Conservation (phyloP, 2,113 vertebrate genomes). For the Oryzias celebensis region DNA sequence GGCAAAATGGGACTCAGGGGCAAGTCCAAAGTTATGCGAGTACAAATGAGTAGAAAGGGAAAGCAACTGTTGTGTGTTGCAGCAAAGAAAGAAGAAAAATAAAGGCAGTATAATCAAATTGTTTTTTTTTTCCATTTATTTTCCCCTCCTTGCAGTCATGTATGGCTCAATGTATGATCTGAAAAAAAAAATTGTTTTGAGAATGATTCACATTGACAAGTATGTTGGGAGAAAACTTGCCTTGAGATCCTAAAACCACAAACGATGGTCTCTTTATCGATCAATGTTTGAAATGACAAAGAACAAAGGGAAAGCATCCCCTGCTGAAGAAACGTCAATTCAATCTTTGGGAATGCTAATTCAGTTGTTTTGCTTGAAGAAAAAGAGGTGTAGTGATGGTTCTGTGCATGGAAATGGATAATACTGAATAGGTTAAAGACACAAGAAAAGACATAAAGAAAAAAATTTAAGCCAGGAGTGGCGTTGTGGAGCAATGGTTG, state of each 20-base stretch:
- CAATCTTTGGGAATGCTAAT: constrained; percentile 33
- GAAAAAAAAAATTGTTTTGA: background rate
- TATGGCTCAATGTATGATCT: background rate
- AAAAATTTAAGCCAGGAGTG: background rate
- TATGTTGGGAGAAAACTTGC: background rate
- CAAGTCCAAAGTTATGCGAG: background rate
- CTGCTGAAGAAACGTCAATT: constrained; percentile 32
- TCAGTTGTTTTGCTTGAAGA: constrained; percentile 22
- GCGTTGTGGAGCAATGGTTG: no score
- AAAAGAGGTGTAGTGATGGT: constrained; percentile 1
- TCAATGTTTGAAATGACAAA: constrained; percentile 28
- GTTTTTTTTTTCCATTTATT: no score
- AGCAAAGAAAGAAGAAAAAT: background rate
- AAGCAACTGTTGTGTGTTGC: background rate
- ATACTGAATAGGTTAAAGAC: constrained; percentile 26
- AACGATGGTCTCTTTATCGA: constrained; percentile 26
- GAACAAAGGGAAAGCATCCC: constrained; percentile 3
- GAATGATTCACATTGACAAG: constrained; percentile 12
- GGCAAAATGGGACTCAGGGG: background rate
- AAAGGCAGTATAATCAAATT: background rate
- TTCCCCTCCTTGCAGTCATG: no score
- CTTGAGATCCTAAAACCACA: constrained; percentile 4
- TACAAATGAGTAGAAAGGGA: background rate
- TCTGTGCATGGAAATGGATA: background rate
- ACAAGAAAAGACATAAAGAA: background rate